Percentiles rank a stretch among this genome's conserved stretches.
These are phyloP conservation scores for Muscina levida DNA, from an alignment of 2,888 invertebrate genomes.

Conservation along the genomic window DNA sequence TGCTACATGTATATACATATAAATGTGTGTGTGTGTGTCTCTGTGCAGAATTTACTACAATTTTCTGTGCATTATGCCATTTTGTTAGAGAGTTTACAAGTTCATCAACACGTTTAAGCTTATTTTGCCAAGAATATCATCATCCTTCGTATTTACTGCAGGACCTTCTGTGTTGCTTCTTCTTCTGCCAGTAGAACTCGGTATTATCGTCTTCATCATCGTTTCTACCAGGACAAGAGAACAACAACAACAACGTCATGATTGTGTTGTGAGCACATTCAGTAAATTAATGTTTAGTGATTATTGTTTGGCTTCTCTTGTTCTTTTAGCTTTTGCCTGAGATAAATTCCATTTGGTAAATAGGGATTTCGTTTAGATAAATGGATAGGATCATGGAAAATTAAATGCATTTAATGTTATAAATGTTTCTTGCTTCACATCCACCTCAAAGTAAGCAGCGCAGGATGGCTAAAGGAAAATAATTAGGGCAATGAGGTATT, in stretches of 20 bases:
- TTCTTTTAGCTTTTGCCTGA: constrained; percentile 3
- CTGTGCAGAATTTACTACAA: background rate
- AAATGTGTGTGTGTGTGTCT: constrained; percentile 11
- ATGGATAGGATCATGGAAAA: constrained; percentile 53
- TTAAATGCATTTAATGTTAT: constrained; percentile 55
- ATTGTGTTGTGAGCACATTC: constrained; percentile 38
- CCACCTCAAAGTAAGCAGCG: background rate
- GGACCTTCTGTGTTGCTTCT: background rate
- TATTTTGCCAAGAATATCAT: constrained; percentile 51
- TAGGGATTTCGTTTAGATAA: constrained; percentile 52
- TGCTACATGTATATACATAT: background rate
- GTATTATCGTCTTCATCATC: constrained; percentile 24
- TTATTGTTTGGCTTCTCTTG: constrained; percentile 32
- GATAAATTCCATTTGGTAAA: constrained; percentile 56
- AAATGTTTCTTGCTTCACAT: constrained; percentile 12
- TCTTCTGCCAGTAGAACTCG: background rate
- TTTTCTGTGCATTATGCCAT: constrained; percentile 31
- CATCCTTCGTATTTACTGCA: background rate
- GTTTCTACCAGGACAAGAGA: background rate
- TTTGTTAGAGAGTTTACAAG: constrained; percentile 49
- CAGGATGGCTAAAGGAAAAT: background rate
- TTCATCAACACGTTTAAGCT: constrained; percentile 60
- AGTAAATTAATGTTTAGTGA: constrained; percentile 54
- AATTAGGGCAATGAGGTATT: constrained; percentile 23
- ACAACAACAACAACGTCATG: background rate